Evolutionary conservation across 1,140 invertebrate genomes (phyloP).

Genomic region (Bombus affinis): DNA sequence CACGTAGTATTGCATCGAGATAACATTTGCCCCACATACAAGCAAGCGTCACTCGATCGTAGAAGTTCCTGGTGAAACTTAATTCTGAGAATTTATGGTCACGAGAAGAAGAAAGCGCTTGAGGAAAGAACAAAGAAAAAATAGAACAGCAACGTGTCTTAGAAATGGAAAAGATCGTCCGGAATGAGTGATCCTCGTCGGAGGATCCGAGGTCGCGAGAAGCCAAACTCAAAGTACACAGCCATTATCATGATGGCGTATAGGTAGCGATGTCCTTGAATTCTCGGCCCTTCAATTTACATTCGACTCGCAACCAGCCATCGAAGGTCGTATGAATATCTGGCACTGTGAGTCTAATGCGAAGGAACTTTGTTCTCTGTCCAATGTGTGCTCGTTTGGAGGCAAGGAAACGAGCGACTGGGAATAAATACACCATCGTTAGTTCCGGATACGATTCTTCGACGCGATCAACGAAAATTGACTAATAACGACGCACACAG

Average conservation of each 20-base stretch:
- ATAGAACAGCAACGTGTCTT: neutral
- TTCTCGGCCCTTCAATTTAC: slow-evolving; percentile 63
- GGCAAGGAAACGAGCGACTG: slow-evolving; percentile 16
- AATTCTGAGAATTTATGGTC: neutral
- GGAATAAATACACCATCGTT: slow-evolving; percentile 29
- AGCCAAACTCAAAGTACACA: slow-evolving; percentile 21
- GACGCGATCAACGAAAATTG: neutral
- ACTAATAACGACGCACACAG: neutral
- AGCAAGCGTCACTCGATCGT: neutral
- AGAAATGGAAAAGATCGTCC: neutral
- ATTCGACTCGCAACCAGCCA: slow-evolving; percentile 63
- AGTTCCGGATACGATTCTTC: neutral
- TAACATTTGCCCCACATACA: slow-evolving; percentile 23
- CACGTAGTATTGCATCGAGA: neutral
- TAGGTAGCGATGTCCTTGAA: slow-evolving; percentile 50
- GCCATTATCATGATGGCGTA: slow-evolving; percentile 31
- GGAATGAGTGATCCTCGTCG: slow-evolving; percentile 43
- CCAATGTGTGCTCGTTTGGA: neutral
- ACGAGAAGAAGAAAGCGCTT: no score
- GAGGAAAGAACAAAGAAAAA: neutral
- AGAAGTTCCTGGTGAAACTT: neutral
- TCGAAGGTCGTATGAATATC: slow-evolving; percentile 62
- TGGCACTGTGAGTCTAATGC: slow-evolving; percentile 46
- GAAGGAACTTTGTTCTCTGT: slow-evolving; percentile 31
- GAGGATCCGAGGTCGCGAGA: slow-evolving; percentile 46